Conservation (phyloP, 2,797 vertebrate species). For the Manis pentadactyla region DNA sequence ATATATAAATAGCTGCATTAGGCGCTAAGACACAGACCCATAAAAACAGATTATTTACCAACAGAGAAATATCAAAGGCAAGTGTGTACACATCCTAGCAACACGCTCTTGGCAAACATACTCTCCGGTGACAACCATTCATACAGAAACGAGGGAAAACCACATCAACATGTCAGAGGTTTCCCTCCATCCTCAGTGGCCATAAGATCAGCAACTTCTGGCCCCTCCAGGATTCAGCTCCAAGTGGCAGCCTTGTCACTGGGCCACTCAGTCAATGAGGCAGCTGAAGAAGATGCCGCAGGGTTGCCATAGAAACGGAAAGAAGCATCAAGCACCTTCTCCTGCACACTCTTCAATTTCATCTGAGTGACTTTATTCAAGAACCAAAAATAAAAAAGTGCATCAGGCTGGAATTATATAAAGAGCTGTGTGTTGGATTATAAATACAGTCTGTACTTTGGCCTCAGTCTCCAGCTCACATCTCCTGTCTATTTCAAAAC, state of each 20-base stretch:
- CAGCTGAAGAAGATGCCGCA: constrained; percentile 52
- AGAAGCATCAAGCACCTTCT: constrained; percentile 70
- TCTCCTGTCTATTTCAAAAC: constrained; percentile 41
- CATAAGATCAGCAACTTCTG: rapidly evolving
- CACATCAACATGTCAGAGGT: background rate
- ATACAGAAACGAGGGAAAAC: background rate
- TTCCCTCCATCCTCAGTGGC: background rate
- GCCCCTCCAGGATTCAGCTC: background rate
- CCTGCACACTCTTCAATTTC: constrained; percentile 75
- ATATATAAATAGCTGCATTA: background rate
- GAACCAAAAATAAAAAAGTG: constrained; percentile 80
- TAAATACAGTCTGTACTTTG: constrained; percentile 74
- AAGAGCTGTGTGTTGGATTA: constrained; percentile 64
- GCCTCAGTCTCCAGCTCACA: constrained; percentile 45
- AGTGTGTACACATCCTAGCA: background rate
- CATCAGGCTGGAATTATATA: constrained; percentile 80
- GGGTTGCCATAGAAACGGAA: constrained; percentile 76
- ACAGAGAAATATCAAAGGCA: constrained; percentile 30
- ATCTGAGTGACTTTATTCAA: constrained; percentile 77
- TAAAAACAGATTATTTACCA: constrained; percentile 43
- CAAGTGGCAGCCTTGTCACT: constrained; percentile 7
- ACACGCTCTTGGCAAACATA: background rate
- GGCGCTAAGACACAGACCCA: background rate
- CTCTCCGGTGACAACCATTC: background rate
- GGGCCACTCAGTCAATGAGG: constrained; percentile 47